Evolutionary conservation across 2,797 vertebrate genomes (phyloP), one percentile per base, ranked within the genome.

Genomic region (Alcedo atthis): DNA sequence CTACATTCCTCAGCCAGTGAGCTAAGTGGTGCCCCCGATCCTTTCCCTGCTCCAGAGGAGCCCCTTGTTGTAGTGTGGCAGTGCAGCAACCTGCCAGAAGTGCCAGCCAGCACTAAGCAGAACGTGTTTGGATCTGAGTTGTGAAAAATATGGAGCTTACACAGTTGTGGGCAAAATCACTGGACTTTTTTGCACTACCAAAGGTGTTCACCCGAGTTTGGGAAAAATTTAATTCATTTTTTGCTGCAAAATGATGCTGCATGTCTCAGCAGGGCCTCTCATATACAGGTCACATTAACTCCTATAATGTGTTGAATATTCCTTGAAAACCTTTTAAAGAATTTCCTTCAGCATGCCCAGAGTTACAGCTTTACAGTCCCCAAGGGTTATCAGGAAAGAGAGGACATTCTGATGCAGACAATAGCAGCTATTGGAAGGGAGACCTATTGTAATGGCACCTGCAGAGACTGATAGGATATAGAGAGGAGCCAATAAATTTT

Each of bases 121-220:
- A 0, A 2, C 14, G 0, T 5, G 2, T 42, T 43, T 0, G 6
- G 30, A 57, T 17, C 43, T 24, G 51, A n/a, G 8, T 0, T 30
- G 26, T n/a, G 37, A 21, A 33, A 83, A 51, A 30, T 2, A 3
- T 21, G 26, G 54, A 1, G 6, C 1, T 62, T 14, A 18, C 1
- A 0, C 3, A 26, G 25, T 33, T 57, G 28, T 17, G 61, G 45
- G 42, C 37, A 79, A 63, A 37, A 22, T 15, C 14, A 10, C 2
- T 9, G 15, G 17, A 22, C 28, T 3, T 26, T 79, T 62, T 26
- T 28, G 35, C 1, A 0, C 42, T 69, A 28, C 14, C 35, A 62
- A 45, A 53, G 59, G 3, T 19, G 26, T 35, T 48, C 22, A 13
- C 5, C 24, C 22, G 14, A 24, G 43, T 43, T 28, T 1, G 2